Evolutionary conservation across 2,797 vertebrate species (phyloP), one percentile per base, ranked within the genome.

Genomic region (Pogonophryne albipinna): DNA sequence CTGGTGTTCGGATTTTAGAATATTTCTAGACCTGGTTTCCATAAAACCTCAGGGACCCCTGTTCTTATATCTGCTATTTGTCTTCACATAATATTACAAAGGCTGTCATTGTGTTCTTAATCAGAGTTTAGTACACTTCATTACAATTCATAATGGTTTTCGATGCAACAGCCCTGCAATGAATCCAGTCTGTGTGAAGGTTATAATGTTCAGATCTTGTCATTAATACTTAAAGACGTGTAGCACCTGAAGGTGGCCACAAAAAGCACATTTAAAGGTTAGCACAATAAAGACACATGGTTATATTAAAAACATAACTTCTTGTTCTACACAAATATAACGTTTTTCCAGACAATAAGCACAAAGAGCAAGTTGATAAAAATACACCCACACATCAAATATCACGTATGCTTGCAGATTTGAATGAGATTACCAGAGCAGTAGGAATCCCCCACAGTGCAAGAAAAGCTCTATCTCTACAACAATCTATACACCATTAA

Each of bases 1-100:
- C 89, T 90, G 86, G 81, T 88, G 70, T 85, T 93, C 90, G 87
- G 88, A 89, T 78, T 92, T 92, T 91, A 84, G 90, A 87, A 58
- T 90, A 89, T 90, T 87, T 89, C 85, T 78, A 80, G 79, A 78
- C 20, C 63, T 16, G 56, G 78, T 80, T 91, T 88, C 86, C 87
- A 55, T 67, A 72, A 23, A 11, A 17, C 20, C 59, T 13, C 63
- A 49, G 61, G 57, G 19, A 74, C 27, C 34, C 45, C 12, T 77
- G 27, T 8, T 56, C 41, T 71, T 44, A 56, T 20, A 63, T 42
- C 34, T 41, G n/a, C 34, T 41, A 15, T 42, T 27, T 17, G 51
- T 19, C 15, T 27, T 52, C 46, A 62, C 41, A 51, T 17, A 46
- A 27, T 65, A 49, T 5, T 31, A 42, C 16, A 45, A 64, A 23